phyloP scores from a whole-genome alignment of 2,888 invertebrate genomes.

The Tetranychus piercei region DNA sequence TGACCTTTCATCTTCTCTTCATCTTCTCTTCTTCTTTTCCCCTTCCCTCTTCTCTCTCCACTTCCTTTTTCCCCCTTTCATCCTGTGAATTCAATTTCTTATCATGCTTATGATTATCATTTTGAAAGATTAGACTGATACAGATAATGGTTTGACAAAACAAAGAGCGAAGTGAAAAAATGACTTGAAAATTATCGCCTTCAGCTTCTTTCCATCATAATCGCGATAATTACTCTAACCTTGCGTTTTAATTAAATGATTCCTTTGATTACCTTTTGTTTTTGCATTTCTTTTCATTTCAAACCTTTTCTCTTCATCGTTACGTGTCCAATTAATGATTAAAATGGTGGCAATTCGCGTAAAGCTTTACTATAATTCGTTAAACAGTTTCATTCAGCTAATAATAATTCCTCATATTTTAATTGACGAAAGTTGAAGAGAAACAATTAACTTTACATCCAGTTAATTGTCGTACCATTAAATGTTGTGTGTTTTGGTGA shows the following conservation, averaged over 20 bases:
- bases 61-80: background rate
- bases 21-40: background rate
- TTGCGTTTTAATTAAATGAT: background rate
- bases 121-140: too few species aligned
- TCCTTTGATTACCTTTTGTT: slow-evolving; percentile 1
- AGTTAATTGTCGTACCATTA: too few species aligned
- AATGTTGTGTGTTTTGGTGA: too few species aligned
- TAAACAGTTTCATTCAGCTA: too few species aligned
- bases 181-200: background rate
- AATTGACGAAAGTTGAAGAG: too few species aligned
- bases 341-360: background rate
- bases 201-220: background rate
- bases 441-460: too few species aligned
- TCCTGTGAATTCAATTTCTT: background rate
- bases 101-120: too few species aligned
- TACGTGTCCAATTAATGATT: slow-evolving; percentile 1
- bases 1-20: background rate
- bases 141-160: too few species aligned
- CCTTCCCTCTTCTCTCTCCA: background rate
- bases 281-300: background rate
- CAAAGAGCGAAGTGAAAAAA: too few species aligned
- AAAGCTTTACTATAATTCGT: background rate
- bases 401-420: too few species aligned
- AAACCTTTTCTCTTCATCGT: background rate
- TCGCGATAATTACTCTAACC: background rate